Conservation (phyloP, 2,888 invertebrate species). For the Linnaemya tessellans region DNA sequence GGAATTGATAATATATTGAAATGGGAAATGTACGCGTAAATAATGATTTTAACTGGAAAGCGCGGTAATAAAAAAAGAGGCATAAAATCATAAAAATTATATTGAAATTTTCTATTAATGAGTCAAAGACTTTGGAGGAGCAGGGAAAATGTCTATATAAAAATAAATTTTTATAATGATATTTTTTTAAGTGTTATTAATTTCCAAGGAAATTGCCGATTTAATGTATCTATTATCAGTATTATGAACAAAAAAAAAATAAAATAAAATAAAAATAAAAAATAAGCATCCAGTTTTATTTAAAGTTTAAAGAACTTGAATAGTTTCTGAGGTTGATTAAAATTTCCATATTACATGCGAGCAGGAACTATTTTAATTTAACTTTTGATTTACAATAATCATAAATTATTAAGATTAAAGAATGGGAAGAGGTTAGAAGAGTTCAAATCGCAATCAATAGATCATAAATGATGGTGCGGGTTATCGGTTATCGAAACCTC, state of each 20-base stretch:
- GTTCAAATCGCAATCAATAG: not conserved
- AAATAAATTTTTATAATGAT: not conserved
- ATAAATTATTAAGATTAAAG: not conserved
- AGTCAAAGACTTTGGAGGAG: not conserved
- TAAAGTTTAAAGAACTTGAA: not conserved
- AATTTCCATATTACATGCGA: not conserved
- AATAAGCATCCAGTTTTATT: not conserved
- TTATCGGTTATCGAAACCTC: not conserved
- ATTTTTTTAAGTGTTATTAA: conserved; percentile 6
- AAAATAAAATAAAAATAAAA: too few relatives aligned
- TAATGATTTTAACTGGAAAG: not conserved
- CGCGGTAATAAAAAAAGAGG: conserved; percentile 10
- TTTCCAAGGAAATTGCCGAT: not conserved
- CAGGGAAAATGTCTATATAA: too few relatives aligned
- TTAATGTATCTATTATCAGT: conserved; percentile 29
- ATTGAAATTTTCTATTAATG: conserved; percentile 16
- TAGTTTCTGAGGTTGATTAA: not conserved
- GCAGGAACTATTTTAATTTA: not conserved
- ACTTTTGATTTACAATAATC: not conserved
- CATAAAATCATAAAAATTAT: conserved; percentile 25
- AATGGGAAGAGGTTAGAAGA: not conserved
- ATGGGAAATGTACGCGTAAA: too few relatives aligned
- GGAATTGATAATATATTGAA: conserved; percentile 36
- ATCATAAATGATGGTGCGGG: not conserved
- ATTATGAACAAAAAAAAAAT: not conserved